Evolutionary conservation across 30 jellyfish, hydroid and myxozoan species (phyloP), one percentile per base, ranked within the genome.

Genomic region (Cassiopea xamachana): DNA sequence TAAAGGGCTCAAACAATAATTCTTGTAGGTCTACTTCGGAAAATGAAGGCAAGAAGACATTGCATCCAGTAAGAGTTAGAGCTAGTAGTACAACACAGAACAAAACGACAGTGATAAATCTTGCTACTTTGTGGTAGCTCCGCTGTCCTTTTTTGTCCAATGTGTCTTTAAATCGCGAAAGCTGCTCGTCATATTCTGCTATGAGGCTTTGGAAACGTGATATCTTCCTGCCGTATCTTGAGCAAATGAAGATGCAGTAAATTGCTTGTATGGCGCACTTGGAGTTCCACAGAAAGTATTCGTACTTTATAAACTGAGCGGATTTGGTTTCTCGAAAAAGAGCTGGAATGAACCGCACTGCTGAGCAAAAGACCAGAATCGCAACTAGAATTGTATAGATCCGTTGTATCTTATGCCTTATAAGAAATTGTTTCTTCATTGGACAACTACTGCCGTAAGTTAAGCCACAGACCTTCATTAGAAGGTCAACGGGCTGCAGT

Each of bases 361-460:
- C n/a, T 12, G 83, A 55, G 60, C 76, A 55, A 55, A 80, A 9
- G 55, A 87, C 16, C 77, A 68, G 9, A 1, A 76, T 46, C 0
- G 70, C 89, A 13, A 87, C 77, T 48, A 68, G 10, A 15, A 77
- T 14, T 13, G 94, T 87, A 49, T 87, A 77, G 27, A 58, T 79
- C 12, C 89, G 81, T 19, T 87, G 89, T 10, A 87, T 45, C 67
- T 87, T 87, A 71, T 87, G 89, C 79, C 71, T 64, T 79, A 51
- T 55, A 7, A 64, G 83, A 64, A 87, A n/a, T 4, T 78, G 1
- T 2, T 64, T 68, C 6, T 2, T 45, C 71, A 87, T 51, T 15
- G 94, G 94, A 48, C 94, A 87, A 49, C 89, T 87, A 59, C 89
- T 75, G 14, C 94, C 94, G 39, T 87, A 87, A 12, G 94, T 87